phyloP scores from a whole-genome alignment of 2,888 invertebrate genomes.

The Sceliomorpha sp. region DNA sequence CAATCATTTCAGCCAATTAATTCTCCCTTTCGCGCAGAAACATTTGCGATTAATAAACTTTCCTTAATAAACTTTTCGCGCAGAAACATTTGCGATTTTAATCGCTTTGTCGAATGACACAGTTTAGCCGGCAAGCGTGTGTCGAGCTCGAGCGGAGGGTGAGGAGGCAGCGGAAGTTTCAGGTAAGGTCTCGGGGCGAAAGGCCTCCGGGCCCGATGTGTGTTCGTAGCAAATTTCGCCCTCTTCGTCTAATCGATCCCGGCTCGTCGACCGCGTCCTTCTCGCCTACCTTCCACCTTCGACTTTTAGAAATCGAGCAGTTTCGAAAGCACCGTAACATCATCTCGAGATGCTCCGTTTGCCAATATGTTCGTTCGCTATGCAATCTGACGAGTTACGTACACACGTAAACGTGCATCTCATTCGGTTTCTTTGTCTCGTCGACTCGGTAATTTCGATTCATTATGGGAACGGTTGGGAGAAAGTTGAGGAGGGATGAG shows the following conservation, averaged over 20 bases:
- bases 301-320: conserved; percentile 61
- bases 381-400: conserved; percentile 1
- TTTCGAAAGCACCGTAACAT: conserved; percentile 58
- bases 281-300: conserved; percentile 14
- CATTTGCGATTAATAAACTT: too few species aligned
- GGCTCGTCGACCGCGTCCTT: conserved; percentile 2
- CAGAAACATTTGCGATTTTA: conserved; percentile 39
- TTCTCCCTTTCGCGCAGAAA: too few species aligned
- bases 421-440: conserved; percentile 2
- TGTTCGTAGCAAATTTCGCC: conserved; percentile 32
- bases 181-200: conserved; percentile 60
- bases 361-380: not conserved
- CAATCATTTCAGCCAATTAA: too few species aligned
- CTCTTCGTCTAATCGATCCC: conserved; percentile 19
- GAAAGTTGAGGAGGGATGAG: too few species aligned
- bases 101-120: conserved; percentile 58
- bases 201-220: conserved; percentile 61
- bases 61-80: conserved; percentile 20
- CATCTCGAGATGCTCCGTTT: conserved; percentile 8
- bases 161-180: conserved; percentile 67
- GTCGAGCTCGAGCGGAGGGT: conserved; percentile 45
- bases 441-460: too few species aligned
- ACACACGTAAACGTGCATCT: not conserved
- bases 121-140: conserved; percentile 58
- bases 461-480: too few species aligned